Evolutionary conservation across 2,888 invertebrate genomes (phyloP).

Genomic region (Diarsia dahlii): DNA sequence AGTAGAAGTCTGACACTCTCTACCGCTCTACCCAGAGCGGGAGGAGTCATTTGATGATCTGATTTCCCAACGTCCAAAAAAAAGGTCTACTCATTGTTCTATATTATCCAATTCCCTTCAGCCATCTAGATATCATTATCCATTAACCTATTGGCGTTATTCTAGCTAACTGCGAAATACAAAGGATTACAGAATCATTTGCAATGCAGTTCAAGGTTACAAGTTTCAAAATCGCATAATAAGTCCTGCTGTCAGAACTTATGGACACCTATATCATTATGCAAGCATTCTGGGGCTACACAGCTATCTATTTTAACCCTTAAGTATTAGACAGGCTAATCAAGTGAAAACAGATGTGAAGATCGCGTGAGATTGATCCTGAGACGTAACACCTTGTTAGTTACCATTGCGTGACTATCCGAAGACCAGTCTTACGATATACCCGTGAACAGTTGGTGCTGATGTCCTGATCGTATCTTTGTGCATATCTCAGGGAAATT

Average conservation of each 20-base stretch:
- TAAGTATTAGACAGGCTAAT: conserved; percentile 64
- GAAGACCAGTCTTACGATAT: conserved; percentile 37
- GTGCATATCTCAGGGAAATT: conserved; percentile 25
- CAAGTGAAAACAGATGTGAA: conserved; percentile 69
- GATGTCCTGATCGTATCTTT: conserved; percentile 43
- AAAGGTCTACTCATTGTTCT: too few relatives aligned
- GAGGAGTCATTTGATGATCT: too few relatives aligned
- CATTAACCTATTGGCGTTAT: not conserved
- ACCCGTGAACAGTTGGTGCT: conserved; percentile 35
- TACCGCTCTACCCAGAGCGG: too few relatives aligned
- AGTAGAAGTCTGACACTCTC: too few relatives aligned
- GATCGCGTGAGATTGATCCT: conserved; percentile 69
- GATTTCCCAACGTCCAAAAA: too few relatives aligned
- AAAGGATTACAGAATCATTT: not conserved
- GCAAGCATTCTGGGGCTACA: not conserved
- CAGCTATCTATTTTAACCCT: conserved; percentile 22
- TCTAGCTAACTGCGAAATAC: not conserved
- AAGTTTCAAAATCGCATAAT: not conserved
- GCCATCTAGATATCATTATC: not conserved
- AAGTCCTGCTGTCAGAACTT: too few relatives aligned
- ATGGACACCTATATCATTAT: not conserved
- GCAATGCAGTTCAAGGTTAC: not conserved
- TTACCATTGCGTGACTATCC: conserved; percentile 50
- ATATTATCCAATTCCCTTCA: not conserved
- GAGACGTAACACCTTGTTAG: conserved; percentile 41